Percentiles rank a stretch among this genome's conserved stretches.
phyloP scores from a whole-genome alignment of 2,888 invertebrate genomes.

The Rhingia campestris region DNA sequence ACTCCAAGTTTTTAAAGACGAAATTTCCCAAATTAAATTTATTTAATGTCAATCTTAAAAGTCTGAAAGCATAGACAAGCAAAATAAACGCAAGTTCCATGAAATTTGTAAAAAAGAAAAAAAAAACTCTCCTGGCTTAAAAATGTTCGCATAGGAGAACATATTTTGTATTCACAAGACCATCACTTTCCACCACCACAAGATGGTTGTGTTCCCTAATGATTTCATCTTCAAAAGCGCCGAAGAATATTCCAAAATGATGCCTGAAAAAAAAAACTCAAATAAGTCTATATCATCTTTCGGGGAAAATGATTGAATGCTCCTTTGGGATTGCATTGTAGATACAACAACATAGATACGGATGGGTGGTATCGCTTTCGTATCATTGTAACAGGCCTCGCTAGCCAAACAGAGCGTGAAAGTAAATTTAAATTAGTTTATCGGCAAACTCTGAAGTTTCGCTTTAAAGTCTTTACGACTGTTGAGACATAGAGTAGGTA shows the following conservation, averaged over 20 bases:
- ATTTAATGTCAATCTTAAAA: slow-evolving; percentile 39
- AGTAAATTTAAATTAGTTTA: slow-evolving; percentile 72
- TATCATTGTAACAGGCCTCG: slow-evolving; percentile 14
- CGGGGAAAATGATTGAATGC: slow-evolving; percentile 69
- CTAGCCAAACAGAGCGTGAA: slow-evolving; percentile 48
- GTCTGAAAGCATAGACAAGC: neutral
- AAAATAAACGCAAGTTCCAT: slow-evolving; percentile 27
- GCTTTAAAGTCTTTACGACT: slow-evolving; percentile 40
- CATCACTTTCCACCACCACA: slow-evolving; percentile 4
- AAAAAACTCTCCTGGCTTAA: slow-evolving; percentile 34
- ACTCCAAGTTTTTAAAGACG: slow-evolving; percentile 32
- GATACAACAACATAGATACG: too few species aligned
- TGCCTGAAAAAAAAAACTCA: slow-evolving; percentile 31
- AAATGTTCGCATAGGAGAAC: slow-evolving; percentile 20
- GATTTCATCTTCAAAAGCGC: slow-evolving; percentile 58
- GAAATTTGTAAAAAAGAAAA: slow-evolving; percentile 35
- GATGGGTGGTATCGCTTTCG: neutral
- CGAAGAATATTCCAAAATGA: slow-evolving; percentile 49
- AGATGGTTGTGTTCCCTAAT: slow-evolving; percentile 48
- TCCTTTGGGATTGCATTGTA: slow-evolving; percentile 54
- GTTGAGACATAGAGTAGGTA: neutral
- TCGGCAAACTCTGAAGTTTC: slow-evolving; percentile 28
- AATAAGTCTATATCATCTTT: slow-evolving; percentile 69
- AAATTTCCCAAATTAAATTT: slow-evolving; percentile 55
- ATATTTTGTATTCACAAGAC: slow-evolving; percentile 33